Evolutionary conservation across 2,113 vertebrate species (phyloP).

Genomic region (Phasianus colchicus): DNA sequence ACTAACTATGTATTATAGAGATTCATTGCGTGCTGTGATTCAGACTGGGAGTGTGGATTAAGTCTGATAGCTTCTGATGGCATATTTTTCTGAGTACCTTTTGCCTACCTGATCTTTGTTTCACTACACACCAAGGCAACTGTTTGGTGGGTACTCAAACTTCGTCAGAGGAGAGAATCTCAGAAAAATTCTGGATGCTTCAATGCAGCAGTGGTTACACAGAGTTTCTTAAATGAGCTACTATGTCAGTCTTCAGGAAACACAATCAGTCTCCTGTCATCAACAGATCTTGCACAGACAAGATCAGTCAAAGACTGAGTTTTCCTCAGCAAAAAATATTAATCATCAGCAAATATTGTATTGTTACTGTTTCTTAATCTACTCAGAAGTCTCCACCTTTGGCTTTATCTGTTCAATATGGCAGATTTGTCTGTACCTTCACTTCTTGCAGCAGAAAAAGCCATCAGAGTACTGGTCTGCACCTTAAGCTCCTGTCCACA

Average conservation of each 20-base stretch:
- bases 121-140: background rate
- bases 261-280: background rate
- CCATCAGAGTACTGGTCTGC: background rate
- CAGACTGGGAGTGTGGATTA: background rate
- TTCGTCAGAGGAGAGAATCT: background rate
- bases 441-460: background rate
- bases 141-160: background rate
- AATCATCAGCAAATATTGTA: background rate
- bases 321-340: background rate
- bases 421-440: background rate
- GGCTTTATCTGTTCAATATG: background rate
- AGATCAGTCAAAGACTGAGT: background rate
- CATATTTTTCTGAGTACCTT: background rate
- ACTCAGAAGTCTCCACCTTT: background rate
- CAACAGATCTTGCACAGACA: background rate
- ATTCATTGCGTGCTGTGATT: background rate
- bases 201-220: background rate
- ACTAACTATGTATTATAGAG: background rate
- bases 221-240: background rate
- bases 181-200: background rate
- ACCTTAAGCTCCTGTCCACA: rapidly evolving
- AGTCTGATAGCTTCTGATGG: background rate
- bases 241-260: background rate
- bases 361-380: background rate
- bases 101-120: background rate